Percentiles rank a stretch among this genome's conserved stretches.
Conservation (phyloP, 2,113 vertebrate species). For the Sebastes fasciatus region DNA sequence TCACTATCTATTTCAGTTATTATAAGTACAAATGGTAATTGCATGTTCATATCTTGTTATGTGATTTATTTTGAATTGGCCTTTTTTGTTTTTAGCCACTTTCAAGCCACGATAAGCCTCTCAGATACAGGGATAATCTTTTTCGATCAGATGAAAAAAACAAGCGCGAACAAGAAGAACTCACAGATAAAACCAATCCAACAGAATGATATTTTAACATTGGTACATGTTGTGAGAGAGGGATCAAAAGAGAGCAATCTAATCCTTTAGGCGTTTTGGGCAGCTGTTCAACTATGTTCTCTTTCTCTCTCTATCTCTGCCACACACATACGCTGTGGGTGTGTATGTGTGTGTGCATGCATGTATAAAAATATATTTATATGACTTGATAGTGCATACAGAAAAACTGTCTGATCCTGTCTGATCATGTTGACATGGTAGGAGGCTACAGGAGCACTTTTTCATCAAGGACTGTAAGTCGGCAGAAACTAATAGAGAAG, state of each 20-base stretch:
- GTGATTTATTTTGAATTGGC: slow-evolving; percentile 75
- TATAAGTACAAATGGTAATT: slow-evolving; percentile 66
- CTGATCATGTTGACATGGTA: slow-evolving; percentile 33
- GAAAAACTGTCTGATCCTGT: slow-evolving; percentile 36
- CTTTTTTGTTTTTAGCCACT: slow-evolving; percentile 64
- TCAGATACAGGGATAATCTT: slow-evolving; percentile 75
- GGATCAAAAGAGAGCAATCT: slow-evolving; percentile 74
- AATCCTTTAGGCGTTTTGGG: slow-evolving; percentile 70
- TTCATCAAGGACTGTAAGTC: slow-evolving; percentile 31
- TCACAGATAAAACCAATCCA: slow-evolving; percentile 71
- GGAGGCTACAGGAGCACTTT: neutral
- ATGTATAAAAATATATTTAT: slow-evolving; percentile 17
- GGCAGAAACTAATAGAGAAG: slow-evolving; percentile 26
- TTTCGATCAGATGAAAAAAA: slow-evolving; percentile 69
- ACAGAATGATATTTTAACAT: slow-evolving; percentile 65
- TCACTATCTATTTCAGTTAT: slow-evolving; percentile 66
- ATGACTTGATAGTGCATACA: slow-evolving; percentile 26
- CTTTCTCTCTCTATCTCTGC: slow-evolving; percentile 15
- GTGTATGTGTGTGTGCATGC: neutral
- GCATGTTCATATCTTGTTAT: slow-evolving; percentile 77
- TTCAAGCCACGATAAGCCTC: slow-evolving; percentile 70
- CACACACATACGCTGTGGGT: neutral
- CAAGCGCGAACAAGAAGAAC: slow-evolving; percentile 51
- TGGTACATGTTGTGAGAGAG: slow-evolving; percentile 58
- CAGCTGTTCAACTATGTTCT: slow-evolving; percentile 62